Percentiles rank a stretch among this genome's conserved stretches.
These are phyloP conservation scores for Odontesthes bonariensis DNA, from an alignment of 2,113 vertebrate species.

Conservation along the genomic window DNA sequence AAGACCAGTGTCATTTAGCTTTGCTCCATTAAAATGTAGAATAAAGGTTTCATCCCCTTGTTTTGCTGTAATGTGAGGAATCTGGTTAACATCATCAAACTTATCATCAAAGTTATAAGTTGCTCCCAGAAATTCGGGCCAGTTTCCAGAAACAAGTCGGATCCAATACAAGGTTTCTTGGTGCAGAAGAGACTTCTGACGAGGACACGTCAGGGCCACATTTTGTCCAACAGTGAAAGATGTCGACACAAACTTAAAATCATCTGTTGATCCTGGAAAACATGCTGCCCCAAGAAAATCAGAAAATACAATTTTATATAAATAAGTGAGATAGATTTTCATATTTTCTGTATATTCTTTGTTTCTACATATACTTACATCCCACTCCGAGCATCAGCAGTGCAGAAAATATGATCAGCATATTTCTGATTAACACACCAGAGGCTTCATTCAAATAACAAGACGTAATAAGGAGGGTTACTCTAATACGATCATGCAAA, in stretches of 20 bases:
- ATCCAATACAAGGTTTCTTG: no score
- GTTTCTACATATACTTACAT: constrained; percentile 33
- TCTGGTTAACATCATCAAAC: accelerated
- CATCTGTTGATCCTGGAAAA: constrained; percentile 27
- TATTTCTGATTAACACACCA: constrained; percentile 4
- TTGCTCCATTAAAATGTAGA: constrained; percentile 25
- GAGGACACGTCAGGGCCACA: background rate
- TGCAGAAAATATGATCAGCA: constrained; percentile 21
- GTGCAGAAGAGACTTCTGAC: background rate
- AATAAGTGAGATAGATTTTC: no score
- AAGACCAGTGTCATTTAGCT: constrained; percentile 39
- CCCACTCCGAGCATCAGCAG: constrained; percentile 5
- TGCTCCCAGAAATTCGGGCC: constrained; percentile 40
- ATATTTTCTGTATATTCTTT: background rate
- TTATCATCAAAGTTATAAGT: background rate
- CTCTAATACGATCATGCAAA: background rate
- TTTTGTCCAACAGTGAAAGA: constrained; percentile 25
- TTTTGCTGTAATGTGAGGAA: background rate
- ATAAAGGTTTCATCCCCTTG: constrained; percentile 41
- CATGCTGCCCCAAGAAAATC: background rate
- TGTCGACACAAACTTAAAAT: background rate
- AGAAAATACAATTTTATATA: no score
- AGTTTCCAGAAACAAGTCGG: constrained; percentile 45
- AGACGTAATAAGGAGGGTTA: background rate
- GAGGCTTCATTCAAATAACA: background rate